Conservation (phyloP, 2,888 invertebrate species). For the Bombylius major region DNA sequence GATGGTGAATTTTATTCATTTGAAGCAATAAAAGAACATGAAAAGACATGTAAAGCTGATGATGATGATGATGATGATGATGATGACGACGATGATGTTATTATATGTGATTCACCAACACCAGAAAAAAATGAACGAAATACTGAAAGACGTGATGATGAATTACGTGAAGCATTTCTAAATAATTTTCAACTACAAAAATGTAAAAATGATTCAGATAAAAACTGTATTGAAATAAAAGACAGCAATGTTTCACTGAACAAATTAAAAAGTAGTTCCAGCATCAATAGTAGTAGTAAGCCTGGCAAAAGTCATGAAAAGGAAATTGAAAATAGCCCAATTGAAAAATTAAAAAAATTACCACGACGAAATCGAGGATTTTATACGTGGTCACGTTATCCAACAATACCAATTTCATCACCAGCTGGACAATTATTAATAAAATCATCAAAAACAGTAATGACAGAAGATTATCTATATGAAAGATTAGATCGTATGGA, state of each 20-base stretch:
- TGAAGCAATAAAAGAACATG: constrained; percentile 42
- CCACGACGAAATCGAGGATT: constrained; percentile 37
- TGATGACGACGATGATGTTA: constrained; percentile 25
- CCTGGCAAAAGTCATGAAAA: neutral
- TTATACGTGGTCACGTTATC: constrained; percentile 37
- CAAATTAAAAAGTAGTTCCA: neutral
- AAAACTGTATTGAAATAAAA: constrained; percentile 11
- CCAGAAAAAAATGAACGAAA: constrained; percentile 11
- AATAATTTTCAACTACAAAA: constrained; percentile 38
- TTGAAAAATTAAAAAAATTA: constrained; percentile 28
- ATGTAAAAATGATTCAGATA: constrained; percentile 14
- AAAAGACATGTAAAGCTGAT: constrained; percentile 36
- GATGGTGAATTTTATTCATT: constrained; percentile 56
- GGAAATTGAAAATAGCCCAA: neutral
- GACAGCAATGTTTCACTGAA: neutral
- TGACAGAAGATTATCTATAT: constrained; percentile 36
- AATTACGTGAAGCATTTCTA: constrained; percentile 35
- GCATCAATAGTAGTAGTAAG: neutral
- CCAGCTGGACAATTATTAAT: constrained; percentile 40
- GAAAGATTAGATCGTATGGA: constrained; percentile 43
- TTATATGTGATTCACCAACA: constrained; percentile 36
- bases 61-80: constrained; percentile 31
- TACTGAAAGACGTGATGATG: constrained; percentile 22
- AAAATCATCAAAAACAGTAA: constrained; percentile 38
- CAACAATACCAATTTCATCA: constrained; percentile 41